phyloP scores from a whole-genome alignment of 2,888 invertebrate species.

The Aproaerema taeniolella region DNA sequence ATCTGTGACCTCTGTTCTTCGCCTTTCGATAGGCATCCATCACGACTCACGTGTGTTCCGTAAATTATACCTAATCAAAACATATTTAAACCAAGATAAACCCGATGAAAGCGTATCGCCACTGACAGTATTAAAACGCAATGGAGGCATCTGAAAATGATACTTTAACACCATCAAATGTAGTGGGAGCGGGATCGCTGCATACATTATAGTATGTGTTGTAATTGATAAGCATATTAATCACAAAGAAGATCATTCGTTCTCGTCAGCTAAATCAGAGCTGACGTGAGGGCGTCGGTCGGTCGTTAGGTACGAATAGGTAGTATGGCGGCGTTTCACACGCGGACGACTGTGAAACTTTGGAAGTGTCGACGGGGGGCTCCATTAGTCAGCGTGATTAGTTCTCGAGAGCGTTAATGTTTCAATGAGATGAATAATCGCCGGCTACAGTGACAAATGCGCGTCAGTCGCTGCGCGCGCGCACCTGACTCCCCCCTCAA shows the following conservation, averaged over 20 bases:
- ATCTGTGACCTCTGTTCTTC: slow-evolving; percentile 1
- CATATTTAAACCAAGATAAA: no score
- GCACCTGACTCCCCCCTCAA: slow-evolving; percentile 65
- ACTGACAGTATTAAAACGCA: no score
- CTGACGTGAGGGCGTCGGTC: slow-evolving; percentile 43
- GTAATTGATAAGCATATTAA: slow-evolving; percentile 24
- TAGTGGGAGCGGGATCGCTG: not conserved
- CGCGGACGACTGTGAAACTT: slow-evolving; percentile 54
- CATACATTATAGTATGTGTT: not conserved
- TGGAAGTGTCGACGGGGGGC: slow-evolving; percentile 74
- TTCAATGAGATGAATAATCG: slow-evolving; percentile 76
- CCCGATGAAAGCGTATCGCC: no score
- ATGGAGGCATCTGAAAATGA: no score
- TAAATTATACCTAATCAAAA: no score
- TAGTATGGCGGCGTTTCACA: slow-evolving; percentile 26
- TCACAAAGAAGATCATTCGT: slow-evolving; percentile 47
- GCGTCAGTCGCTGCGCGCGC: slow-evolving; percentile 56
- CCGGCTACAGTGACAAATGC: slow-evolving; percentile 74
- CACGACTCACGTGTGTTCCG: no score
- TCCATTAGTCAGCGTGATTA: slow-evolving; percentile 76
- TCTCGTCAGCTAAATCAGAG: slow-evolving; percentile 47
- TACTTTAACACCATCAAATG: not conserved
- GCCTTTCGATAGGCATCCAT: slow-evolving; percentile 3
- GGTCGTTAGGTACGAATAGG: slow-evolving; percentile 15
- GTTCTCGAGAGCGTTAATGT: slow-evolving; percentile 71